phyloP scores from a whole-genome alignment of 1,140 invertebrate species.

The Andrena cerasifolii region DNA sequence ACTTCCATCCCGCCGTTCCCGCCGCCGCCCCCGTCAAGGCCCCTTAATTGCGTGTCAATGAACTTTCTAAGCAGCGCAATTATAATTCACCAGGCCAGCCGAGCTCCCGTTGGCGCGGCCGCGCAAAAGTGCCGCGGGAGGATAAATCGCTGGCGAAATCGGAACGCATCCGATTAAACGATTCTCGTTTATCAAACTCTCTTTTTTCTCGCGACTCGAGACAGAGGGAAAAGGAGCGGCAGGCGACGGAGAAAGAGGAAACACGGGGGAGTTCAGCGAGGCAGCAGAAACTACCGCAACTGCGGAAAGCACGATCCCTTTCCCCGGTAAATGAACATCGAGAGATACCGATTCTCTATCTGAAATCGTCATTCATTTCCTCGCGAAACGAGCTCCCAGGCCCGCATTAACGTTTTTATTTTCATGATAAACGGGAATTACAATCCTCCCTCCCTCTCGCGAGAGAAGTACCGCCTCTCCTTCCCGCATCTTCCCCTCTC shows the following conservation, averaged over 20 bases:
- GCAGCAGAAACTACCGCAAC: background rate
- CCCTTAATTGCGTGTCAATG: slow-evolving; percentile 4
- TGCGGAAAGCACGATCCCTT: slow-evolving; percentile 18
- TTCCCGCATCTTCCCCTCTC: background rate
- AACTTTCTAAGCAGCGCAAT: slow-evolving; percentile 8
- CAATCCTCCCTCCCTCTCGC: background rate
- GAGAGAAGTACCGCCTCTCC: background rate
- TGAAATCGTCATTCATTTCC: slow-evolving; percentile 40
- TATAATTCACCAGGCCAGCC: slow-evolving; percentile 11
- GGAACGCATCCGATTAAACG: slow-evolving; percentile 20
- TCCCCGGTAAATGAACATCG: slow-evolving; percentile 37
- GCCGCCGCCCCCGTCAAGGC: background rate
- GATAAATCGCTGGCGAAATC: slow-evolving; percentile 15
- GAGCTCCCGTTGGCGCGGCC: background rate
- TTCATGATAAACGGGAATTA: slow-evolving; percentile 26
- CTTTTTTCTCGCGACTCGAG: background rate
- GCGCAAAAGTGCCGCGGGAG: background rate
- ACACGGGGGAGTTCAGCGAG: no score
- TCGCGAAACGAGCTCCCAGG: slow-evolving; percentile 5
- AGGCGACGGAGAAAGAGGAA: background rate
- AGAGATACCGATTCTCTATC: slow-evolving; percentile 46
- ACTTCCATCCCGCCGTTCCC: background rate
- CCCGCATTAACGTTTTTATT: slow-evolving; percentile 40
- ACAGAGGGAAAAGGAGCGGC: background rate
- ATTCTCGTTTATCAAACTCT: slow-evolving; percentile 28